These are phyloP conservation scores for Falco naumanni DNA, from an alignment of 2,797 vertebrate genomes.

Conservation along the genomic window DNA sequence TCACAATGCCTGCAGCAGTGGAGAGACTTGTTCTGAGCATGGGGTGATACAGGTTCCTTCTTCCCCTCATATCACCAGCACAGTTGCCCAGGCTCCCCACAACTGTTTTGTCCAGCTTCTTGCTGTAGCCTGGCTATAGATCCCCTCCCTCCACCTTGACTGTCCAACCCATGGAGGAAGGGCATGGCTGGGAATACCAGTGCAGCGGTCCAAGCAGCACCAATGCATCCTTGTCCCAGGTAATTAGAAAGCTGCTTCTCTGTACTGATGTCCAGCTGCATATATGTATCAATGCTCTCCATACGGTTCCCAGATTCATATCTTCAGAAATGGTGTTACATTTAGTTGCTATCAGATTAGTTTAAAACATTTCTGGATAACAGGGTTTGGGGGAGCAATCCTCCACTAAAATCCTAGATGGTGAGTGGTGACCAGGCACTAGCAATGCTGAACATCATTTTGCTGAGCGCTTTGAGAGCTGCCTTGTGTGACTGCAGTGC, in stretches of 20 bases:
- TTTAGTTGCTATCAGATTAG: not conserved
- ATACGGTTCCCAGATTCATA: fast-evolving
- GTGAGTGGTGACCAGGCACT: not conserved
- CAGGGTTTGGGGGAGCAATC: not conserved
- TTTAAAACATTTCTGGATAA: not conserved
- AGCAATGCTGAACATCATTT: not conserved
- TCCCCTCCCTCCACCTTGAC: not conserved
- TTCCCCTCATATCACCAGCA: not conserved
- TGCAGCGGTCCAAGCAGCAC: not conserved
- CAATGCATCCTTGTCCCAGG: too few species aligned
- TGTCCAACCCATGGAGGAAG: not conserved
- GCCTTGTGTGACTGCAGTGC: not conserved
- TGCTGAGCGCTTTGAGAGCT: not conserved
- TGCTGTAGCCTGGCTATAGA: not conserved
- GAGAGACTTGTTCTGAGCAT: not conserved
- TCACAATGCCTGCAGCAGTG: not conserved
- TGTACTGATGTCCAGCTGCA: not conserved
- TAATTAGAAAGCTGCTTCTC: not conserved
- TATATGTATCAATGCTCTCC: not conserved
- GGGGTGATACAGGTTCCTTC: not conserved
- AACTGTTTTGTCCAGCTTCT: not conserved
- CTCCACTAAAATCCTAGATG: not conserved
- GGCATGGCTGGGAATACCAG: not conserved
- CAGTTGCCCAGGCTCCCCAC: not conserved
- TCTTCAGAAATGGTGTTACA: not conserved